Percentiles rank a stretch among this genome's conserved stretches.
Conservation (phyloP, 2,888 invertebrate species). For the Mylabris sibirica region DNA sequence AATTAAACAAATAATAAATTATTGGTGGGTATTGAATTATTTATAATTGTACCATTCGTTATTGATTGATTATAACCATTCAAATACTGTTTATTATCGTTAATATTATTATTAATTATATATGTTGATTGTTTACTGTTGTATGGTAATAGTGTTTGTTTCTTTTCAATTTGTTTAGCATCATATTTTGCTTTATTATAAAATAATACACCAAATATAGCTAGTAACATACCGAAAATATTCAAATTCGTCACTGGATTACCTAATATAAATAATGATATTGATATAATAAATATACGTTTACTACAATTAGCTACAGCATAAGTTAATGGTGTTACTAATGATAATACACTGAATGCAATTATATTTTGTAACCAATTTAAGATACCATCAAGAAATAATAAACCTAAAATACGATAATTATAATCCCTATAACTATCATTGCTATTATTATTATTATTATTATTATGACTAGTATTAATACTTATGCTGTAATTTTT, state of each 20-base stretch:
- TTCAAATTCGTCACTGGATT: slow-evolving; percentile 92
- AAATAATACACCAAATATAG: slow-evolving; percentile 86
- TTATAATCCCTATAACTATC: slow-evolving; percentile 58
- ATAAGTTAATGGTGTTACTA: slow-evolving; percentile 93
- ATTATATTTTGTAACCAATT: slow-evolving; percentile 96
- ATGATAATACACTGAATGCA: slow-evolving; percentile 90
- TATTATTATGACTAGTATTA: too few relatives aligned
- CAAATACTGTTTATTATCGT: neutral
- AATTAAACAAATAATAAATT: slow-evolving; percentile 9
- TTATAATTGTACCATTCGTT: neutral
- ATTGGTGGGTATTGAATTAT: neutral
- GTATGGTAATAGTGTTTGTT: slow-evolving; percentile 65
- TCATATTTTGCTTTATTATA: slow-evolving; percentile 89
- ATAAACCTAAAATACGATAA: slow-evolving; percentile 67
- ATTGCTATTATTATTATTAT: slow-evolving; percentile 4
- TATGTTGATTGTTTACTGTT: neutral
- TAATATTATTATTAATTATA: slow-evolving; percentile 3
- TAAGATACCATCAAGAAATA: slow-evolving; percentile 82
- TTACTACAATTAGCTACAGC: slow-evolving; percentile 96
- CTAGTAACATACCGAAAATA: slow-evolving; percentile 88
- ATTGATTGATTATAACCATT: neutral
- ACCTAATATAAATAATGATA: slow-evolving; percentile 84
- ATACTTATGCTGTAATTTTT: slow-evolving; percentile 61
- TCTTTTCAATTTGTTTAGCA: slow-evolving; percentile 64
- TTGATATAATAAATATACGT: slow-evolving; percentile 88